Conservation (phyloP, 2,113 vertebrate genomes). For the Steatornis caripensis region DNA sequence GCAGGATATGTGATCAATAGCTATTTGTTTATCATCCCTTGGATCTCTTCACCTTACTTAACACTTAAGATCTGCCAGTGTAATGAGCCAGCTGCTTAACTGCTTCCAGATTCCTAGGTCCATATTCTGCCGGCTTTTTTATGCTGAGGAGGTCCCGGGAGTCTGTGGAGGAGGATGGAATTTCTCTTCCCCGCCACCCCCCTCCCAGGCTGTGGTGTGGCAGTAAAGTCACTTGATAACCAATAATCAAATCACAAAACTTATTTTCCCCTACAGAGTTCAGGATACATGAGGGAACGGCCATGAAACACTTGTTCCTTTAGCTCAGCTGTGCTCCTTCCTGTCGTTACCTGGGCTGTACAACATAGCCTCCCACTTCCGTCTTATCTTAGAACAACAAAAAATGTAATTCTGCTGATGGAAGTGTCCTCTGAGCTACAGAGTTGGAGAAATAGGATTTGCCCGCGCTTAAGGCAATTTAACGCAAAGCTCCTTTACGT, state of each 20-base stretch:
- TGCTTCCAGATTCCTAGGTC: not conserved
- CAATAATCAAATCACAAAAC: not conserved
- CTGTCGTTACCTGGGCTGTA: not conserved
- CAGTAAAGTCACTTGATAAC: not conserved
- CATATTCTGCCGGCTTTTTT: not conserved
- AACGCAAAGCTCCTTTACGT: not conserved
- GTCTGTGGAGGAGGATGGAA: not conserved
- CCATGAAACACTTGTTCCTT: not conserved
- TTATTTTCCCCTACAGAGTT: not conserved
- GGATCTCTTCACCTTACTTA: not conserved
- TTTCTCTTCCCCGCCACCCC: too few relatives aligned
- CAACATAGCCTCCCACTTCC: not conserved
- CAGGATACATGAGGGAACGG: not conserved
- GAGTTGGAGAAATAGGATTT: not conserved
- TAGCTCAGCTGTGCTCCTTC: not conserved
- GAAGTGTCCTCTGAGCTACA: not conserved
- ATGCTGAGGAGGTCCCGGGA: not conserved
- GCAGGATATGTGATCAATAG: not conserved
- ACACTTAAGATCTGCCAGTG: not conserved
- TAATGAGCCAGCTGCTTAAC: not conserved
- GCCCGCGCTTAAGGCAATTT: not conserved
- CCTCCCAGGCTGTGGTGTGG: not conserved
- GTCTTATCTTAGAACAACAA: not conserved
- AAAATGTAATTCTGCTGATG: not conserved
- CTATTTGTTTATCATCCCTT: not conserved